Conservation (phyloP, 37 sponge, comb jelly and placozoan genomes). For the Ianthella basta region DNA sequence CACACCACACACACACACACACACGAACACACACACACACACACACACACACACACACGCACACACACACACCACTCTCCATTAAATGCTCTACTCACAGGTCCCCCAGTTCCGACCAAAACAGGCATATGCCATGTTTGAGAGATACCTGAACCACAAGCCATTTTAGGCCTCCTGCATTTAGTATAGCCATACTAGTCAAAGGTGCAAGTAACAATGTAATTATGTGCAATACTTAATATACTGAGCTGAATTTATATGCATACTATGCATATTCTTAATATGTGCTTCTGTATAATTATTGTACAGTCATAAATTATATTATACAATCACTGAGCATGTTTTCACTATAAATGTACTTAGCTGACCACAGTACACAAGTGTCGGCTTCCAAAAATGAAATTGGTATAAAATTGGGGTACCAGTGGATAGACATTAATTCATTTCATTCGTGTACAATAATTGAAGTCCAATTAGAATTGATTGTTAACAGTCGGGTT, state of each 20-base stretch:
- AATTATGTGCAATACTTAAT: background rate
- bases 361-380: too few relatives aligned
- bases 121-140: conserved; percentile 78
- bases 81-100: conserved; percentile 2
- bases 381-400: too few relatives aligned
- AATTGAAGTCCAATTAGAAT: too few relatives aligned
- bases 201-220: background rate
- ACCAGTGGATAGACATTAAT: too few relatives aligned
- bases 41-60: too few relatives aligned
- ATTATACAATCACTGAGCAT: too few relatives aligned
- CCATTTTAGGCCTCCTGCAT: conserved; percentile 42
- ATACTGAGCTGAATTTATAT: background rate
- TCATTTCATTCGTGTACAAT: too few relatives aligned
- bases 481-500: conserved; percentile 57
- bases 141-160: conserved; percentile 57
- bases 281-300: too few relatives aligned
- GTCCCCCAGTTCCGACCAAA: conserved; percentile 78
- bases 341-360: too few relatives aligned
- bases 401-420: too few relatives aligned
- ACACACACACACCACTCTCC: background rate
- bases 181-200: background rate
- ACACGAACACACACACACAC: background rate
- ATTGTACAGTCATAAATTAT: too few relatives aligned
- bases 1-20: too few relatives aligned
- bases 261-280: background rate